A percentile compares a stretch with the other conserved stretches of the same genome.
Conservation (phyloP, 2,797 vertebrate species). For the Yasuhikotakia modesta region DNA sequence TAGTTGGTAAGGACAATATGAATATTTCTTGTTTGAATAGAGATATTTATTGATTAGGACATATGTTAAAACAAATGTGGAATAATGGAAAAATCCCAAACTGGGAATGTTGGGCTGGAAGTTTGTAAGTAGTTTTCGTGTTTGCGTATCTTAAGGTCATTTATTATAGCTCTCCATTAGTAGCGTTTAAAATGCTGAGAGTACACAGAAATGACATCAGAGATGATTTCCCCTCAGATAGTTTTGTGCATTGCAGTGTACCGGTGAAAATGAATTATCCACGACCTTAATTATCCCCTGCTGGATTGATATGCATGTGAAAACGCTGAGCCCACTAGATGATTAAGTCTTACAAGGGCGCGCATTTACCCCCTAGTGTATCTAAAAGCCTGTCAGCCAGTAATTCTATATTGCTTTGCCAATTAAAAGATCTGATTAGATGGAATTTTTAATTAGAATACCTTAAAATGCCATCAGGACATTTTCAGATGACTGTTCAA, state of each 20-base stretch:
- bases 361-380: slow-evolving; percentile 45
- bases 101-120: not conserved
- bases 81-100: not conserved
- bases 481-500: slow-evolving; percentile 28
- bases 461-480: slow-evolving; percentile 39
- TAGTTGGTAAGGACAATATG: not conserved
- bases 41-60: too few relatives aligned
- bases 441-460: slow-evolving; percentile 52
- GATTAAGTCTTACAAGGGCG: slow-evolving; percentile 49
- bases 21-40: not conserved
- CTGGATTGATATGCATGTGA: slow-evolving; percentile 51
- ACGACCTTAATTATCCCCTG: slow-evolving; percentile 62
- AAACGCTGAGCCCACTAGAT: slow-evolving; percentile 32
- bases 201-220: not conserved
- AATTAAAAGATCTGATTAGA: slow-evolving; percentile 55
- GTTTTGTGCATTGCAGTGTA: slow-evolving; percentile 32
- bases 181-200: not conserved
- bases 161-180: not conserved
- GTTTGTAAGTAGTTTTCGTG: too few relatives aligned
- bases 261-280: slow-evolving; percentile 58
- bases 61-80: too few relatives aligned
- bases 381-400: slow-evolving; percentile 51
- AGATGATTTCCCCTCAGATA: slow-evolving; percentile 21
- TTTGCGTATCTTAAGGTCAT: not conserved
- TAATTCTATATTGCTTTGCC: slow-evolving; percentile 51